Base-by-base conservation (phyloP, 2,113 vertebrate genomes). In the Boleophthalmus pectinirostris region DNA sequence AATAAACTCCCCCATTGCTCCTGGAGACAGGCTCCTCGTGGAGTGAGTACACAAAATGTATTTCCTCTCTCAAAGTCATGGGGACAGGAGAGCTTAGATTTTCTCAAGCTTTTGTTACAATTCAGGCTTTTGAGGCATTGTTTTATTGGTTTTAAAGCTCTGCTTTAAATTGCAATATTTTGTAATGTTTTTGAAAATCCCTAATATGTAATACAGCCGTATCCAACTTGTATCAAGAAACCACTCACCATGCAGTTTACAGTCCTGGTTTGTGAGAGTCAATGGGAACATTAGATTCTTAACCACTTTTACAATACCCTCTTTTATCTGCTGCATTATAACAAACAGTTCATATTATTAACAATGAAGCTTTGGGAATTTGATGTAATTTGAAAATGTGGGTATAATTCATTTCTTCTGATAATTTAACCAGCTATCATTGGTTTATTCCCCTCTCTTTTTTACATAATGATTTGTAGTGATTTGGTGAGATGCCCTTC, bases 1-100 rank as follows among this genome's bases (percentile, higher is more conserved):
- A 81, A 80, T 80, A 21, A 78, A 79, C 69, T 82, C 53, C 45
- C 72, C 33, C 18, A 33, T 68, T 49, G 15, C 45, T 74, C 66
- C 65, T 3, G n/a, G 43, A 66, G 24, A 49, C 61, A 46, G 57
- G 1, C 25, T 75, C 68, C 25, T 64, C 53, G 5, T 21, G 20
- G 35, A 54, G 18, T 24, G 10, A 29, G 68, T 60, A 79, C 24
- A 77, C 46, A 33, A 35, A 79, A 57, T 68, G 66, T 46, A 73
- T 76, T 75, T 75, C 47, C n/a, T 2, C 16, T 20, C 61, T 58
- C 63, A 66, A 9, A 49, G 47, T 53, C 14, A 11, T 20, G 15
- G 0, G 29, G n/a, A 4, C 47, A 2, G 2, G 20, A 43, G 11
- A 38, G 47, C 18, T 45, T 73, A 49, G 43, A 54, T 69, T 18